Conservation (phyloP, 2,888 invertebrate genomes). For the Mesorhabditis belari region DNA sequence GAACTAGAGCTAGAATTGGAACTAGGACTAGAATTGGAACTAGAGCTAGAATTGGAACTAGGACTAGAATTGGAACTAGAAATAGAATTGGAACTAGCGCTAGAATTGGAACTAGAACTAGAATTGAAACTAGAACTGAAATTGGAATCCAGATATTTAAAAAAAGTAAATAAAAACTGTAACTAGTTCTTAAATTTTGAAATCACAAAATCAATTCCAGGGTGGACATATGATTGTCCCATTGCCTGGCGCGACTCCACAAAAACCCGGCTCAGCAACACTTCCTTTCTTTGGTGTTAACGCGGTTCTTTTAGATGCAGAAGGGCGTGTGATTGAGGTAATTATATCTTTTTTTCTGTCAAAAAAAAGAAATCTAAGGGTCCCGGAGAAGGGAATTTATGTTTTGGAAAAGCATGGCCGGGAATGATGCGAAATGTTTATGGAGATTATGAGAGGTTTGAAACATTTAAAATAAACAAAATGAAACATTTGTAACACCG, state of each 20-base stretch:
- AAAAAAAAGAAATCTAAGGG: slow-evolving; percentile 4
- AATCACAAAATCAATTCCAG: no score
- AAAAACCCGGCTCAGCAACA: slow-evolving; percentile 96
- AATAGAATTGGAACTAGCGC: no score
- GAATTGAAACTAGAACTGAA: no score
- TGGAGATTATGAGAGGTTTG: slow-evolving; percentile 70
- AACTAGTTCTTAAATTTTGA: neutral
- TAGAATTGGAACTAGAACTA: no score
- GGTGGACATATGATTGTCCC: slow-evolving; percentile 95
- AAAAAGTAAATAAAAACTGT: no score
- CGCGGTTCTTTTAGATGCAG: slow-evolving; percentile 78
- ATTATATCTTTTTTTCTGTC: neutral
- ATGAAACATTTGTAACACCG: neutral
- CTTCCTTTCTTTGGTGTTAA: slow-evolving; percentile 96
- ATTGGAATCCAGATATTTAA: no score
- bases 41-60: no score
- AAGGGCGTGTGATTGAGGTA: slow-evolving; percentile 57
- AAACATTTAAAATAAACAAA: neutral
- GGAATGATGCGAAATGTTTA: slow-evolving; percentile 92
- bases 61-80: no score
- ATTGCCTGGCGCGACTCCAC: slow-evolving; percentile 86
- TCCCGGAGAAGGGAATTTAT: slow-evolving; percentile 51
- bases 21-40: no score
- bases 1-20: no score
- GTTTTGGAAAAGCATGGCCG: slow-evolving; percentile 92